A percentile compares a stretch with the other conserved stretches of the same genome.
Evolutionary conservation across 2,797 vertebrate genomes (phyloP).

Genomic region (Cirrhinus mrigala): DNA sequence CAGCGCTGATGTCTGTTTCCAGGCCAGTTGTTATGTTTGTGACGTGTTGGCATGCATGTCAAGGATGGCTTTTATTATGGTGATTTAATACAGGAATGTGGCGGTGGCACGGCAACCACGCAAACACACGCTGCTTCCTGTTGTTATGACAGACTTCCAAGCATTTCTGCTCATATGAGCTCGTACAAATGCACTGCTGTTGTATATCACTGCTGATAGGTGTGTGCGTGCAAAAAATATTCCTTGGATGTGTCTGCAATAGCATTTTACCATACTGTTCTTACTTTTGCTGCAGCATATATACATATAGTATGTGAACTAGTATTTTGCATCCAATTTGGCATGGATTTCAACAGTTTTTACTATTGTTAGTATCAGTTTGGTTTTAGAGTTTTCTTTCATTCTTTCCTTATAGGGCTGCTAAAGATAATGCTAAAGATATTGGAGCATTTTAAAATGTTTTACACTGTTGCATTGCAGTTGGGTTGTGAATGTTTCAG

Average conservation of each 20-base stretch:
- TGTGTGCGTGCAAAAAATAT: conserved; percentile 5
- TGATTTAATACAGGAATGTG: conserved; percentile 50
- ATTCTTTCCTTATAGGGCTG: neutral
- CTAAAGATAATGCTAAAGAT: neutral
- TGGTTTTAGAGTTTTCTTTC: neutral
- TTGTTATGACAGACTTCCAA: conserved; percentile 51
- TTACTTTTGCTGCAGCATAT: neutral
- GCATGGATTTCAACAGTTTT: no score
- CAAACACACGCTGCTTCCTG: conserved; percentile 52
- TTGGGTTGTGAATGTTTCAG: neutral
- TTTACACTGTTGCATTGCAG: neutral
- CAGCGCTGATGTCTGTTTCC: conserved; percentile 43
- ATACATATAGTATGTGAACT: neutral
- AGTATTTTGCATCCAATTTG: neutral
- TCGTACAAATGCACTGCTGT: conserved; percentile 34
- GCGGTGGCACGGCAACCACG: conserved; percentile 43
- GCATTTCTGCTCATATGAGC: conserved; percentile 27
- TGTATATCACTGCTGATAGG: conserved; percentile 28
- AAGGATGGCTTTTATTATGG: conserved; percentile 47
- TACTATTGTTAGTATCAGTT: neutral
- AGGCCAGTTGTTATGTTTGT: conserved; percentile 47
- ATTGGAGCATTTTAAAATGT: neutral
- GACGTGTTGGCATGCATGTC: conserved; percentile 38
- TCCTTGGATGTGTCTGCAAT: neutral
- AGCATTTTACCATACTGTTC: neutral